Evolutionary conservation across 2,888 invertebrate genomes (phyloP), one percentile per base, ranked within the genome.

Genomic region (Agrenia bidenticulata): DNA sequence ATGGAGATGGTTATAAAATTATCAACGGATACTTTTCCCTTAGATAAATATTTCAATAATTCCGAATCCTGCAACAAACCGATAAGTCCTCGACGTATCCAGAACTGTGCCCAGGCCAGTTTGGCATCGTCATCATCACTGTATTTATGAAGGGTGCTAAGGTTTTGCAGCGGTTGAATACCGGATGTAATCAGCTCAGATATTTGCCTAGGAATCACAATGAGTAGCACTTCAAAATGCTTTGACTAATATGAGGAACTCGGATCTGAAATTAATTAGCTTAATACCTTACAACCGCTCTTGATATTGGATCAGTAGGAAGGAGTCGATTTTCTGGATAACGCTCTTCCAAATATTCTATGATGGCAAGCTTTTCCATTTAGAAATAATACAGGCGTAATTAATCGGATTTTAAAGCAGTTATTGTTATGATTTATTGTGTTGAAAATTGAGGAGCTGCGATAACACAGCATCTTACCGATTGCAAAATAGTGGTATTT

Each of bases 271-370:
- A n/a, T n/a, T n/a, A n/a, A n/a, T n/a, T n/a, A n/a, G n/a, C n/a
- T n/a, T n/a, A n/a, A n/a, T n/a, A 75, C 94, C 94, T 85, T 92
- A 90, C 24, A 23, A 23, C 11, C 13, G 94, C 94, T 78, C 94
- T 84, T 79, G 90, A 89, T 57, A 88, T 86, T 66, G 92, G 88
- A 81, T 95, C 94, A 77, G 89, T 89, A 0, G 98, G 97, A 83
- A 96, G 84, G 4, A 98, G 81, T 1, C 91, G 87, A 73, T 89
- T 86, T 78, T 92, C 89, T 1, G 92, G 92, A 77, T 91, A 86
- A 0, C 90, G 90, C 81, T 97, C 96, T 80, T 98, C 97, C 78
- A 98, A 82, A 80, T 96, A 99, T 79, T 97, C 94, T 85, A 98
- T 87, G 74, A 99, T 96, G 80, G 89, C 90, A 61, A 92, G 81